These are phyloP conservation scores for Cordilura impudica DNA, from an alignment of 2,888 invertebrate genomes.

Conservation along the genomic window DNA sequence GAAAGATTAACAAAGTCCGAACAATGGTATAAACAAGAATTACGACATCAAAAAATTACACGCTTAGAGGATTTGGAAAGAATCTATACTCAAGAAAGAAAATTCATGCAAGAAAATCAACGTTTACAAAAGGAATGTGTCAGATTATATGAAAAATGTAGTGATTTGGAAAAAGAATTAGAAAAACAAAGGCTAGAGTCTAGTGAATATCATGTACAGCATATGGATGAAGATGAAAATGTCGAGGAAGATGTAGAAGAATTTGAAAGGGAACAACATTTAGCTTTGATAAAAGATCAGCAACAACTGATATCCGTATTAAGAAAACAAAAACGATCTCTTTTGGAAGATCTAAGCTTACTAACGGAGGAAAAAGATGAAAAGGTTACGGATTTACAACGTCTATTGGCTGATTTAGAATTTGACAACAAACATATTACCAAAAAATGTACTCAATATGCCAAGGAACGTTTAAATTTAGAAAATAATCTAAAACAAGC, in stretches of 20 bases:
- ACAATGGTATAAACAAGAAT: conserved; percentile 75
- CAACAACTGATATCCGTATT: conserved; percentile 73
- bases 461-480: conserved; percentile 67
- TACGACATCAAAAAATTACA: conserved; percentile 72
- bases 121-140: conserved; percentile 72
- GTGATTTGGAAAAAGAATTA: conserved; percentile 67
- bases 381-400: conserved; percentile 70
- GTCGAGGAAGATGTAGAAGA: conserved; percentile 35
- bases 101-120: conserved; percentile 75
- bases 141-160: conserved; percentile 70
- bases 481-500: conserved; percentile 66
- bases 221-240: background rate
- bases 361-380: conserved; percentile 71
- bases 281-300: conserved; percentile 70
- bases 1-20: conserved; percentile 75
- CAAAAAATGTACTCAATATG: conserved; percentile 69
- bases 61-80: conserved; percentile 74
- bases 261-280: conserved; percentile 71
- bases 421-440: conserved; percentile 74
- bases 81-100: conserved; percentile 74
- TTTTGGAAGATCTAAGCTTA: conserved; percentile 71
- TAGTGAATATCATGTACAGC: conserved; percentile 22
- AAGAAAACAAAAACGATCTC: conserved; percentile 72
- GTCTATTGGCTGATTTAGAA: conserved; percentile 69
- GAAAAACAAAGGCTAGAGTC: conserved; percentile 61